Conservation (phyloP, 2,113 vertebrate genomes). For the Lota lota region DNA sequence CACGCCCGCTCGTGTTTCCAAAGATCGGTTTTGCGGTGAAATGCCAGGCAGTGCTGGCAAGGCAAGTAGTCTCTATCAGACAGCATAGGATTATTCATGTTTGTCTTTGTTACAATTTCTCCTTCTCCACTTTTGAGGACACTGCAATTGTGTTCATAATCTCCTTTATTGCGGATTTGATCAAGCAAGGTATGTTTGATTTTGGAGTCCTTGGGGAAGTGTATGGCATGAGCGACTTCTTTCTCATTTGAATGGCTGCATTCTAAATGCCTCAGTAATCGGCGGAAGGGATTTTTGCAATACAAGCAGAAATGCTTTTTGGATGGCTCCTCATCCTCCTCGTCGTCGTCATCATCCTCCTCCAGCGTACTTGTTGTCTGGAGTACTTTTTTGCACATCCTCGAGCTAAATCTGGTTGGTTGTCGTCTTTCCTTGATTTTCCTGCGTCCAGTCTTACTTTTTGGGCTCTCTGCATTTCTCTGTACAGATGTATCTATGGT, state of each 20-base stretch:
- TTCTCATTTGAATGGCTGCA: slow-evolving; percentile 57
- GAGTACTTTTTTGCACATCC: slow-evolving; percentile 45
- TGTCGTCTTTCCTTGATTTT: slow-evolving; percentile 24
- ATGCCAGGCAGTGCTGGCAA: slow-evolving; percentile 64
- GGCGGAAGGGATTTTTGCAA: slow-evolving; percentile 56
- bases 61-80: slow-evolving; percentile 61
- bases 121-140: slow-evolving; percentile 52
- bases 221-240: slow-evolving; percentile 57
- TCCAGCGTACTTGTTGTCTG: background rate
- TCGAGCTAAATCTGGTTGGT: slow-evolving; percentile 44
- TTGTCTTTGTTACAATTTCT: slow-evolving; percentile 47
- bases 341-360: slow-evolving; percentile 38
- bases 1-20: slow-evolving; percentile 63
- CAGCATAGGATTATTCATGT: slow-evolving; percentile 33
- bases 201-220: slow-evolving; percentile 64
- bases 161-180: slow-evolving; percentile 60
- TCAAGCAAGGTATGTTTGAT: slow-evolving; percentile 56
- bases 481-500: background rate
- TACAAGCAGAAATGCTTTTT: slow-evolving; percentile 66
- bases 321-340: slow-evolving; percentile 30
- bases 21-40: slow-evolving; percentile 63
- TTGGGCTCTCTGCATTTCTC: slow-evolving; percentile 5
- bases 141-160: slow-evolving; percentile 58
- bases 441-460: background rate
- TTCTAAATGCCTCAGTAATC: slow-evolving; percentile 64